Conservation (phyloP, 2,113 vertebrate species). For the Mormyrus iriodes region DNA sequence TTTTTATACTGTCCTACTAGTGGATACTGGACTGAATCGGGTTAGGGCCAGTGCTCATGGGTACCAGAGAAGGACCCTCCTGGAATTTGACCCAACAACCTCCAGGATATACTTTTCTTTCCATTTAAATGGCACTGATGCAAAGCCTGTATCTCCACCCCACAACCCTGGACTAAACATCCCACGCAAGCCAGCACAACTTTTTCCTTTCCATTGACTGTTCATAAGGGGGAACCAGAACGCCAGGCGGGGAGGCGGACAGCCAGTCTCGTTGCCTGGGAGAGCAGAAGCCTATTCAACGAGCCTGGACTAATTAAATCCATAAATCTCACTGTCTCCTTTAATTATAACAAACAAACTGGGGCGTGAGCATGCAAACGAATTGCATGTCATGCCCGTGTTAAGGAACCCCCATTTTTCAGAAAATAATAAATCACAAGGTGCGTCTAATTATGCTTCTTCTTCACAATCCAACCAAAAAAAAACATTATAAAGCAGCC, state of each 20-base stretch:
- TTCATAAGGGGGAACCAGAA: neutral
- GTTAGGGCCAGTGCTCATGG: neutral
- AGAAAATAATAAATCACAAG: neutral
- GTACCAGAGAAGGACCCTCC: neutral
- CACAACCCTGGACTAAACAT: neutral
- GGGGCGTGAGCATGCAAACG: neutral
- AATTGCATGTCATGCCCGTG: neutral
- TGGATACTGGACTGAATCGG: neutral
- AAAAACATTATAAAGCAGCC: neutral
- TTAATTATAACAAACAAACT: slow-evolving; percentile 19
- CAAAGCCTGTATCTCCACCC: neutral
- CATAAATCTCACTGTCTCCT: slow-evolving; percentile 5
- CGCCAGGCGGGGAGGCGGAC: neutral
- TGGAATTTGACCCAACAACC: neutral
- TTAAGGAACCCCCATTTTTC: neutral
- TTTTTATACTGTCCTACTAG: neutral
- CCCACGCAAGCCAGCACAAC: neutral
- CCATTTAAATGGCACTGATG: neutral
- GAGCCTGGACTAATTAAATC: neutral
- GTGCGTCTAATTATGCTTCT: neutral
- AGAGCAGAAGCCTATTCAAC: neutral
- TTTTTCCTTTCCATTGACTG: neutral
- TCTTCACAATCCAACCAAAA: neutral
- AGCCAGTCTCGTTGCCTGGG: neutral
- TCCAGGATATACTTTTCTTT: neutral